These are phyloP conservation scores for Cyphomyrmex costatus DNA, from an alignment of 1,140 invertebrate species.

Conservation along the genomic window DNA sequence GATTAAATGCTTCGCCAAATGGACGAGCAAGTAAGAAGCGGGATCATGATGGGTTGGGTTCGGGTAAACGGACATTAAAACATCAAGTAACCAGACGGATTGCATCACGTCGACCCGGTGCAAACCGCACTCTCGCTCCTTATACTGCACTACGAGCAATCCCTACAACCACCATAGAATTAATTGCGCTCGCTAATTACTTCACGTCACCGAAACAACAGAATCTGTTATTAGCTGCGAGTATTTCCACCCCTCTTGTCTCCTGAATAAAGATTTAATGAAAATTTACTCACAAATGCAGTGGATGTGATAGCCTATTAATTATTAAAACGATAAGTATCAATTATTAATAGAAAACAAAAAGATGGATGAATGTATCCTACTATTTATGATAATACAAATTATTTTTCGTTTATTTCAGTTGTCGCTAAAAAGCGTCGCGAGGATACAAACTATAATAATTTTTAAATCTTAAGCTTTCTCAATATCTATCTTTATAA, in stretches of 20 bases:
- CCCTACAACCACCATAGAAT: conserved; percentile 74
- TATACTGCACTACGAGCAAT: conserved; percentile 61
- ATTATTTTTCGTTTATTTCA: neutral
- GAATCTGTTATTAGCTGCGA: conserved; percentile 75
- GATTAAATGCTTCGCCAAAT: conserved; percentile 63
- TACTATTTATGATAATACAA: neutral
- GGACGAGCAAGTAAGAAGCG: conserved; percentile 60
- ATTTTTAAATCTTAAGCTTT: neutral
- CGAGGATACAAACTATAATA: neutral
- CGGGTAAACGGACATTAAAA: conserved; percentile 51
- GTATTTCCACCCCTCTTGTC: conserved; percentile 59
- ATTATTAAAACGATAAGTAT: conserved; percentile 19
- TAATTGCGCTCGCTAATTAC: conserved; percentile 80
- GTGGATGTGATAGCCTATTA: neutral
- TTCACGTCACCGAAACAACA: conserved; percentile 70
- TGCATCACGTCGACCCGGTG: conserved; percentile 63
- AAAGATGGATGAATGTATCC: neutral
- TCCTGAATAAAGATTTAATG: conserved; percentile 48
- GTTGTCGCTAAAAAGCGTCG: neutral
- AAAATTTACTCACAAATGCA: conserved; percentile 45
- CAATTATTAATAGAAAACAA: neutral
- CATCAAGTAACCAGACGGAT: conserved; percentile 58
- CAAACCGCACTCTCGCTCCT: conserved; percentile 68
- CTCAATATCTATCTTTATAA: neutral
- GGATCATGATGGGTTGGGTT: conserved; percentile 32